These are phyloP conservation scores for Poecilia velifera DNA, from an alignment of 2,797 vertebrate species.

Conservation along the genomic window DNA sequence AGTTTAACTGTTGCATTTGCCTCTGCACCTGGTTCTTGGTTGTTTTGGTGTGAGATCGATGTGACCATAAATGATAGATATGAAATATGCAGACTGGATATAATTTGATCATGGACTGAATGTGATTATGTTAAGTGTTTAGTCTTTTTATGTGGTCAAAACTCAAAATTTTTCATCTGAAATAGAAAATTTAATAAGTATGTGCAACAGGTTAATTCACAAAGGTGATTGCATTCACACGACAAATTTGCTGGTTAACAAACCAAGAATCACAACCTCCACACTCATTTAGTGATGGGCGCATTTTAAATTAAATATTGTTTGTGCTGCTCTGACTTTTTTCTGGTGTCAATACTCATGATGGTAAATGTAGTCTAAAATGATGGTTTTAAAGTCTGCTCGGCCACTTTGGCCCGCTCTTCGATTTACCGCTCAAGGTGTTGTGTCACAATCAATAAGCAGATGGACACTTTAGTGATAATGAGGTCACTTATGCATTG, in stretches of 20 bases:
- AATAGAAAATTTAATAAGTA: background rate
- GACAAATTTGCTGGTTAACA: background rate
- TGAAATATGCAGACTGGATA: background rate
- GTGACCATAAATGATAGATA: background rate
- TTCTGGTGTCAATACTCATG: background rate
- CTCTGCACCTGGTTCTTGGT: background rate
- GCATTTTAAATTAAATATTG: background rate
- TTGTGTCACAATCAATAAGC: slow-evolving; percentile 7
- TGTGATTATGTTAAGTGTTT: background rate
- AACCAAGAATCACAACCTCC: background rate
- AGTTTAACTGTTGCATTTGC: background rate
- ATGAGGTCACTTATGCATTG: background rate
- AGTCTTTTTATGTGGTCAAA: background rate
- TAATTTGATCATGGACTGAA: background rate
- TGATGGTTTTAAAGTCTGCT: background rate
- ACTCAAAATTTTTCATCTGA: background rate
- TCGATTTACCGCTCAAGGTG: background rate
- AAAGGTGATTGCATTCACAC: background rate
- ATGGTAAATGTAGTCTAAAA: background rate
- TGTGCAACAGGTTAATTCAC: background rate
- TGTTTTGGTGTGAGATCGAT: background rate
- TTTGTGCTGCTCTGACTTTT: background rate
- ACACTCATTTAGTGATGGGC: background rate
- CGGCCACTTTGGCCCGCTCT: background rate
- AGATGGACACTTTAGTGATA: background rate